phyloP scores from a whole-genome alignment of 2,113 vertebrate species.

The Steatornis caripensis region DNA sequence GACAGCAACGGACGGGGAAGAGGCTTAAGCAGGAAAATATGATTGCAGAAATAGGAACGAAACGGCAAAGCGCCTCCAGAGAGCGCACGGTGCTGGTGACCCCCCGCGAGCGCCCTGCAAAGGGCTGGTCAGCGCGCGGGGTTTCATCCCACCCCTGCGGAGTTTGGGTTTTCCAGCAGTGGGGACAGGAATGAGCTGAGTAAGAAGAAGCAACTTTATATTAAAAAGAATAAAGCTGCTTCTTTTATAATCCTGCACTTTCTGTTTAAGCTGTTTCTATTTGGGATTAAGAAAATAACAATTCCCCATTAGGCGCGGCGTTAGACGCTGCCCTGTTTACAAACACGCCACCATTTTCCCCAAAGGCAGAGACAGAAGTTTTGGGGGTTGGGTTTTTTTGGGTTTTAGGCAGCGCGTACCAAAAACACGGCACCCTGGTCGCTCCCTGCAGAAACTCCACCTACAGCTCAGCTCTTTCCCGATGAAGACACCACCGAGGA shows the following conservation, averaged over 20 bases:
- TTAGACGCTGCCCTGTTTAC: neutral
- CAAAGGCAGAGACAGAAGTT: neutral
- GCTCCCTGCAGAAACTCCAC: no score
- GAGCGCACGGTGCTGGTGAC: fast-evolving
- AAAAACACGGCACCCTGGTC: no score
- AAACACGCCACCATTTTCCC: neutral
- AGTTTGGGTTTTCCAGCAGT: neutral
- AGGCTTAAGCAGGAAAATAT: neutral
- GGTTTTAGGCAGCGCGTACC: no score
- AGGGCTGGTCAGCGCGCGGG: fast-evolving
- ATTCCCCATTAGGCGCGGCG: neutral
- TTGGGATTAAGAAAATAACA: slow-evolving; percentile 15
- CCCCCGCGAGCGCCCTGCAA: fast-evolving
- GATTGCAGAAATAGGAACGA: neutral
- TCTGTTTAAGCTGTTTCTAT: slow-evolving; percentile 13
- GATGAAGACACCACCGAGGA: no score
- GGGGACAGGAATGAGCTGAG: neutral
- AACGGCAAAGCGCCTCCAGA: neutral
- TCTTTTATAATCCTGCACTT: slow-evolving; percentile 29
- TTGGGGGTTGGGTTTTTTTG: no score
- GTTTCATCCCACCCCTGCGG: neutral
- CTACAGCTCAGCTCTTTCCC: no score
- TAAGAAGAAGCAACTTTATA: neutral
- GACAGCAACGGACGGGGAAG: neutral
- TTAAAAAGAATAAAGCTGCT: slow-evolving; percentile 1